Base-by-base conservation (phyloP, 1,140 invertebrate species). In the Drosophila bocki region DNA sequence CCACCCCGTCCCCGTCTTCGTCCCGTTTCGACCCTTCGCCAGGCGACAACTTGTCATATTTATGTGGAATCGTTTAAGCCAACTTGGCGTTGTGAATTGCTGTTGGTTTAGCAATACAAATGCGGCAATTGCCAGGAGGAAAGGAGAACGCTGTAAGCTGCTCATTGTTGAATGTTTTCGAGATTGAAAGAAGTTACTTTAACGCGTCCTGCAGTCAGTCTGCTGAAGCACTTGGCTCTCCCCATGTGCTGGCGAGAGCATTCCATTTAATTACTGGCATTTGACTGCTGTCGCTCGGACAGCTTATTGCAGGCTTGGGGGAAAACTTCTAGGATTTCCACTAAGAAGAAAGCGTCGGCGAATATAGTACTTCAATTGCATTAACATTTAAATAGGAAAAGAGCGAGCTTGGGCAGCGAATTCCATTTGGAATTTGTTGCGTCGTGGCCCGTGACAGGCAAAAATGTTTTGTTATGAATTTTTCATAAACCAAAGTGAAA, bases 251-350 rank as follows among this genome's bases (percentile, higher is more conserved):
- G 80, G 81, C 75, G 61, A 81, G 62, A 63, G 63, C 64, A 84
- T 72, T 72, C 81, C 65, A 83, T 84, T 87, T 91, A 87, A 91
- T 91, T 91, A 78, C 64, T 74, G 75, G 63, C 75, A 53, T 79
- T 79, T 68, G 74, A 58, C 67, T 39, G 61, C 29, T 65, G 33
- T 33, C 13, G 15, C 17, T 15, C 26, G 26, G n/a, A n/a, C 22
- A 37, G 29, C 51, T 71, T 71, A 48, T 51, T 32, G 58, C 32
- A 59, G 47, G 45, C 53, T 47, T 32, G 26, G 54, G 53, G 37
- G 11, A 39, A 35, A 59, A 41, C 59, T 45, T 44, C 37, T 22
- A 64, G 58, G 44, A 44, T 42, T 48, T 51, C 8, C 17, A 11
- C 15, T 1, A n/a, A 35, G 42, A 17, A 32, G 29, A 33, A 17